Percentiles rank a stretch among this genome's conserved stretches.
These are phyloP conservation scores for Eutolmus rufibarbis DNA, from an alignment of 2,888 invertebrate species.

Conservation along the genomic window DNA sequence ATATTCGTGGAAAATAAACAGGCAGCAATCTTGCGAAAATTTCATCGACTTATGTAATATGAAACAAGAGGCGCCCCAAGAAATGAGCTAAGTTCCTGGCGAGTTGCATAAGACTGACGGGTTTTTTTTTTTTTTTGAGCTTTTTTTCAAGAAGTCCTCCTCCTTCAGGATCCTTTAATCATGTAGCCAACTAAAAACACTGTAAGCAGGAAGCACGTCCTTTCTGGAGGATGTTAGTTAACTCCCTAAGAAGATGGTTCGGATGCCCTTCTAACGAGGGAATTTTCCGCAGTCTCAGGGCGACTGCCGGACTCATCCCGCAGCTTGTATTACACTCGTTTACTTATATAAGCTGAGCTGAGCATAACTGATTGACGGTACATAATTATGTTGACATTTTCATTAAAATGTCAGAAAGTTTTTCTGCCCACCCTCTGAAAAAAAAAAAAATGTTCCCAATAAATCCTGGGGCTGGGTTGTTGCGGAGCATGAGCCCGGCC, in stretches of 20 bases:
- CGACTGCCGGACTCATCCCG: background rate
- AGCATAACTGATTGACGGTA: conserved; percentile 11
- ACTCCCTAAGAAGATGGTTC: background rate
- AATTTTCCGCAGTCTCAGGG: background rate
- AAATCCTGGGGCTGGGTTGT: background rate
- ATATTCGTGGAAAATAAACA: background rate
- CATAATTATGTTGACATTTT: conserved; percentile 28
- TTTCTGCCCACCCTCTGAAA: background rate
- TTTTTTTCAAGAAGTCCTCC: background rate
- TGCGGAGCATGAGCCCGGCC: background rate
- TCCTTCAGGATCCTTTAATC: background rate
- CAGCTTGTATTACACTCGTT: background rate
- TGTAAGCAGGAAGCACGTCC: background rate
- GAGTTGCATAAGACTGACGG: background rate
- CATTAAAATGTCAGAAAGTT: conserved; percentile 7
- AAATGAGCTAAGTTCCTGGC: background rate
- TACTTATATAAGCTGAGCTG: background rate
- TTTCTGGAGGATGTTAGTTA: background rate
- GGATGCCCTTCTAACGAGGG: background rate
- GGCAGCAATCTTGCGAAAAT: background rate
- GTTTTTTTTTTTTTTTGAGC: background rate
- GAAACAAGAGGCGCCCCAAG: background rate
- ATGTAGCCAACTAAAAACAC: background rate
- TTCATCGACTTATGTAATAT: background rate
- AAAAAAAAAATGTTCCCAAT: background rate